These are phyloP conservation scores for Carettochelys insculpta DNA, from an alignment of 2,113 vertebrate species.

Conservation along the genomic window DNA sequence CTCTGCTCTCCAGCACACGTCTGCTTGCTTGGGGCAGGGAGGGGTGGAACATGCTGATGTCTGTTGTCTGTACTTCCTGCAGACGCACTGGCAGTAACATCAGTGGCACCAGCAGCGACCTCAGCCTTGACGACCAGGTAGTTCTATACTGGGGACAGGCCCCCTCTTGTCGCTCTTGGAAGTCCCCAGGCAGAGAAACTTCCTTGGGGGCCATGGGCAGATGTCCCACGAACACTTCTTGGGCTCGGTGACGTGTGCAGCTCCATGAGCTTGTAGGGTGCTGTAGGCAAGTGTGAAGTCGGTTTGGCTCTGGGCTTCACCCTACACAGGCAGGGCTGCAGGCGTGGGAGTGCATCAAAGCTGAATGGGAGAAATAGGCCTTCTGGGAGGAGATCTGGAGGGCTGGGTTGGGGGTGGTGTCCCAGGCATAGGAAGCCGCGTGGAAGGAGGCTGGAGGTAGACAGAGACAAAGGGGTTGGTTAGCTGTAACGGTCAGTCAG, in stretches of 20 bases:
- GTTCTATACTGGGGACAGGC: background rate
- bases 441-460: background rate
- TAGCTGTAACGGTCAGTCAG: background rate
- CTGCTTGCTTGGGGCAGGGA: background rate
- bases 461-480: background rate
- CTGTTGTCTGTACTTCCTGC: background rate
- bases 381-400: background rate
- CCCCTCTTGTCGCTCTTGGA: background rate
- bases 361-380: background rate
- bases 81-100: slow-evolving; percentile 95
- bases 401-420: background rate
- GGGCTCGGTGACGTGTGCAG: background rate
- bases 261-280: background rate
- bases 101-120: slow-evolving; percentile 92
- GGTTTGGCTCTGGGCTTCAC: background rate
- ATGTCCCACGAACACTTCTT: background rate
- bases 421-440: background rate
- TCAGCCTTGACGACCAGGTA: slow-evolving; percentile 91
- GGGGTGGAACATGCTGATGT: background rate
- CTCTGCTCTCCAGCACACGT: background rate
- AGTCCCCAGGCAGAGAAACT: background rate
- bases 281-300: background rate
- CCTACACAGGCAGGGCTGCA: background rate
- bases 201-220: background rate
- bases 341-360: background rate